A percentile compares a stretch with the other conserved stretches of the same genome.
These are phyloP conservation scores for Lichenostomus cassidix DNA, from an alignment of 2,113 vertebrate genomes.

Conservation along the genomic window DNA sequence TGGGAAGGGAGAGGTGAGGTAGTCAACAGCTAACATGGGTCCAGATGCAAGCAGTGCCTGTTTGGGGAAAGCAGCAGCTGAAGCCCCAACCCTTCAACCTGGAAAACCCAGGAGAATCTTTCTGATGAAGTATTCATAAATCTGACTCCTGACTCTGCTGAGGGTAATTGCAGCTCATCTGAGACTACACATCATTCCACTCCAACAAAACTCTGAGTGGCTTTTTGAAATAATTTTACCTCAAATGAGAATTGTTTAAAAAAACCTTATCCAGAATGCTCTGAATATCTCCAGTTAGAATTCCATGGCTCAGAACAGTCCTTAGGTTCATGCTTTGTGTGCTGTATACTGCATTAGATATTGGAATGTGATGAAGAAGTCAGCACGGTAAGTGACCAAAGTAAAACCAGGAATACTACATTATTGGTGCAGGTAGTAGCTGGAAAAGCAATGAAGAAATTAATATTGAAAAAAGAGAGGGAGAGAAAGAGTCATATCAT, in stretches of 20 bases:
- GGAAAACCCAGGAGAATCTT: background rate
- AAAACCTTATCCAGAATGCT: background rate
- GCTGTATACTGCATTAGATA: background rate
- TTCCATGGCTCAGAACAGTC: background rate
- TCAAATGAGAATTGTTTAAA: background rate
- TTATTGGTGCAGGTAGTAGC: background rate
- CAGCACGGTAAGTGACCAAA: background rate
- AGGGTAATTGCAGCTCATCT: background rate
- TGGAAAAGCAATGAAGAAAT: background rate
- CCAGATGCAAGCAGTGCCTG: background rate
- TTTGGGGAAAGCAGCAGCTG: background rate
- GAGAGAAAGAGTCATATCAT: background rate
- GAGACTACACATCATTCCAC: background rate
- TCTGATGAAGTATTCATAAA: background rate
- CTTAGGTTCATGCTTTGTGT: background rate
- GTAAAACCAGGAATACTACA: background rate
- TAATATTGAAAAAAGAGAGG: background rate
- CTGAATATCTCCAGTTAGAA: background rate
- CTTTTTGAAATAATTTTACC: background rate
- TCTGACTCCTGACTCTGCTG: background rate
- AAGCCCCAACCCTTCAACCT: background rate
- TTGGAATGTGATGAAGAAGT: background rate
- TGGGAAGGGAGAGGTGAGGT: background rate
- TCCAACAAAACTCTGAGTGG: background rate
- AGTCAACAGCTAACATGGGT: background rate